These are phyloP conservation scores for Lacerta agilis DNA, from an alignment of 2,797 vertebrate genomes.

Conservation along the genomic window DNA sequence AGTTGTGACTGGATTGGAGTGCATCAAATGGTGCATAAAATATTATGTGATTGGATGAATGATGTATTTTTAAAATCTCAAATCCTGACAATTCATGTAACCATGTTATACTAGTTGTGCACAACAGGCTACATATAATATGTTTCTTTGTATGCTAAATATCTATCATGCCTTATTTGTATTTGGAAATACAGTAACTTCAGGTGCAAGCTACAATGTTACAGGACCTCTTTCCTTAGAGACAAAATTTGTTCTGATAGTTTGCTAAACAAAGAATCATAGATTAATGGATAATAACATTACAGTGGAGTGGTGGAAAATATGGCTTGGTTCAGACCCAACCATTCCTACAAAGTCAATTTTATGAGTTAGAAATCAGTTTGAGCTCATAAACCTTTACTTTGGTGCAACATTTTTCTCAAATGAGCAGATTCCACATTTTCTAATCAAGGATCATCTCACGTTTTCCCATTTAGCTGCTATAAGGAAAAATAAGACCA, in stretches of 20 bases:
- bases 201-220: neutral
- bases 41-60: conserved; percentile 29
- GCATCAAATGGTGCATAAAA: conserved; percentile 7
- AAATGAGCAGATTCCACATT: neutral
- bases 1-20: conserved; percentile 25
- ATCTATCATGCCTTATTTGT: conserved; percentile 26
- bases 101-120: conserved; percentile 18
- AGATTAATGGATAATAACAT: conserved; percentile 9
- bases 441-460: neutral
- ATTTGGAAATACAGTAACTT: conserved; percentile 12
- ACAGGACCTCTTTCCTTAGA: neutral
- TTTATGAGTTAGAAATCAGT: neutral
- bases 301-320: neutral
- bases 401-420: neutral
- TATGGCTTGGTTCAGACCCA: neutral
- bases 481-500: neutral
- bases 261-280: neutral
- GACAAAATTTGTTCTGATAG: conserved; percentile 2
- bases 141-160: neutral
- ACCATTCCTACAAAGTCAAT: neutral
- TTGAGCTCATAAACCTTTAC: neutral
- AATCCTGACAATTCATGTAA: conserved; percentile 17
- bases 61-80: conserved; percentile 31
- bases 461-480: neutral
- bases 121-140: neutral